phyloP scores from a whole-genome alignment of 2,797 vertebrate genomes.

The Coranthus polyacanthus region DNA sequence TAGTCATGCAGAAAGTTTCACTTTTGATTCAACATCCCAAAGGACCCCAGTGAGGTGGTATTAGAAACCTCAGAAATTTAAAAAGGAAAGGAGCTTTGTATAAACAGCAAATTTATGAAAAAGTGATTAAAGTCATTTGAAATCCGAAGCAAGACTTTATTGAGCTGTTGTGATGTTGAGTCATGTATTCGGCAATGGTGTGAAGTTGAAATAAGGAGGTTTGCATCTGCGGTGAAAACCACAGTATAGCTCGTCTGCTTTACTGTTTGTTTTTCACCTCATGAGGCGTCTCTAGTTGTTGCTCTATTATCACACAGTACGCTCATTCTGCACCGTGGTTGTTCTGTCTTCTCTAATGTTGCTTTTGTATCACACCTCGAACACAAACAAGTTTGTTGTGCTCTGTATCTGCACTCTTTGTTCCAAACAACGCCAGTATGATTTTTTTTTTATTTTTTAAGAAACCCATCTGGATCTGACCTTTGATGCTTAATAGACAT shows the following conservation, averaged over 20 bases:
- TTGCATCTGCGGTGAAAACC: conserved; percentile 31
- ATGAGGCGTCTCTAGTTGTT: background rate
- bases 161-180: background rate
- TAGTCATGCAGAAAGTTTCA: conserved; percentile 10
- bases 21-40: conserved; percentile 20
- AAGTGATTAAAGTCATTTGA: too few species aligned
- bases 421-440: conserved; percentile 13
- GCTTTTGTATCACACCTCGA: conserved; percentile 21
- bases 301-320: conserved; percentile 2
- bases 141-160: too few species aligned
- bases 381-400: background rate
- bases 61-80: background rate
- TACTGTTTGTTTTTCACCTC: conserved; percentile 6
- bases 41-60: too few species aligned
- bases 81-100: too few species aligned
- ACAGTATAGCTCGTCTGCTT: conserved; percentile 13
- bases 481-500: background rate
- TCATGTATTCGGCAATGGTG: background rate
- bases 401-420: background rate
- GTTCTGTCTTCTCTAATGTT: background rate
- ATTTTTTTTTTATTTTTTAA: background rate
- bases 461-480: background rate
- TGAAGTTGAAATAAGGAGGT: conserved; percentile 9
- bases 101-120: too few species aligned
- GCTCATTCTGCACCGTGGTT: conserved; percentile 3